Base-by-base conservation (phyloP, 1,140 invertebrate species). In the Anastrepha obliqua region DNA sequence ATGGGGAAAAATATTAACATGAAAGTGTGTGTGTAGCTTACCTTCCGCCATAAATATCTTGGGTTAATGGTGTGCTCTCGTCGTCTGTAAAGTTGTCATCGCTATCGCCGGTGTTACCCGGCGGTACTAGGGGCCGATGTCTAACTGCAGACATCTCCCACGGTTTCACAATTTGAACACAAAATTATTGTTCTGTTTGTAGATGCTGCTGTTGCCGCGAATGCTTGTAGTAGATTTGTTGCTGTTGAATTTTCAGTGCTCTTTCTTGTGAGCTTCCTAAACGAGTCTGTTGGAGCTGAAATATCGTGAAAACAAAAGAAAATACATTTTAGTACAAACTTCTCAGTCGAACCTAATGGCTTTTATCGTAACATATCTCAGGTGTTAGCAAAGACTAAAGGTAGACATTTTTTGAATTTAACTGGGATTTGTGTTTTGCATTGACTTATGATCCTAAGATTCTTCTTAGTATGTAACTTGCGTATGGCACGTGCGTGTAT, bases 31-130 rank as follows among this genome's bases (percentile, higher is more conserved):
- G 39, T 78, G 55, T 39, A 39, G 91, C 94, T 94, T 95, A 98
- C 97, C 97, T 97, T 93, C 96, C 97, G 88, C 96, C 96, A 91
- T 98, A 98, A 89, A 97, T 97, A 91, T 97, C 96, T 90, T 96
- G 95, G 87, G 96, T 96, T 89, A 98, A 95, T 70, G 97, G 97
- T 78, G 96, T 95, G 89, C 96, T 96, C 93, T 98, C 97, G 91
- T 97, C 97, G 91, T 98, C 97, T 11, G 96, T 97, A 90, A 96
- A 96, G 92, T 97, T 96, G 90, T 97, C 96, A 89, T 95, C 95
- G 90, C 95, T 96, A 89, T 94, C 95, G 89, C 95, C 94, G 78
- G 93, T 94, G 29, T 55, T 81, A 64, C 95, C 95, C 88, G 95
- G 94, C 90, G 95, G 94, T 89, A 95, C 96, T 90, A 95, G 94